Conservation (phyloP, 2,797 vertebrate genomes). For the Tympanoctomys barrerae region DNA sequence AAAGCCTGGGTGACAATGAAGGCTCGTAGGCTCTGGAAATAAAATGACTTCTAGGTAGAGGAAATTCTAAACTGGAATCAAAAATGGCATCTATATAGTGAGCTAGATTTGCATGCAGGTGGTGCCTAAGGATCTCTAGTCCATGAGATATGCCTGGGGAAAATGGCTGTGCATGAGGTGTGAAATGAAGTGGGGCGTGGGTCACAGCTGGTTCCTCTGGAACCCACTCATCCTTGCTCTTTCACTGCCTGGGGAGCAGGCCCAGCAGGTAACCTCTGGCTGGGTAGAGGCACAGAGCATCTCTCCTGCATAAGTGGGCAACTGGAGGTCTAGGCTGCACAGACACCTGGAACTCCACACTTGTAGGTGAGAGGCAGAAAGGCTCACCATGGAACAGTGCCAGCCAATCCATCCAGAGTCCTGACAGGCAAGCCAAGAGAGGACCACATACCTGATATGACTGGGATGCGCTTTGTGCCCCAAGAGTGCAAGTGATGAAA, state of each 20-base stretch:
- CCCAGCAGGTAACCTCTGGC: background rate
- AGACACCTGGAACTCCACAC: background rate
- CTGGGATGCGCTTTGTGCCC: no score
- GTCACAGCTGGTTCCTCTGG: background rate
- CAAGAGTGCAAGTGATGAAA: background rate
- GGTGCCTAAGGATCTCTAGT: background rate
- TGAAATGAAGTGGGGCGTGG: background rate
- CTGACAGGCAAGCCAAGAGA: slow-evolving; percentile 1
- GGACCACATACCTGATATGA: background rate
- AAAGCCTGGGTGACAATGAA: background rate
- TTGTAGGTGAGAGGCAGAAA: background rate
- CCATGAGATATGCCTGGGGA: background rate
- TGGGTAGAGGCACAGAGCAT: background rate
- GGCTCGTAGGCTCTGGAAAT: background rate
- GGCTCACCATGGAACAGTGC: background rate
- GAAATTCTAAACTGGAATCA: background rate
- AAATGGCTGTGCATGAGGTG: fast-evolving
- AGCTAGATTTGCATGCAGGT: background rate
- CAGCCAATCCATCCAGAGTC: background rate
- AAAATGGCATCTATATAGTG: background rate
- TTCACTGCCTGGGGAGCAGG: background rate
- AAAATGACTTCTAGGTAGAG: background rate
- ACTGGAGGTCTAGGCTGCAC: background rate
- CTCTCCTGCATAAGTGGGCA: fast-evolving
- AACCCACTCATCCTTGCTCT: background rate